phyloP scores from a whole-genome alignment of 2,888 invertebrate species.

The Trachelus stipa region DNA sequence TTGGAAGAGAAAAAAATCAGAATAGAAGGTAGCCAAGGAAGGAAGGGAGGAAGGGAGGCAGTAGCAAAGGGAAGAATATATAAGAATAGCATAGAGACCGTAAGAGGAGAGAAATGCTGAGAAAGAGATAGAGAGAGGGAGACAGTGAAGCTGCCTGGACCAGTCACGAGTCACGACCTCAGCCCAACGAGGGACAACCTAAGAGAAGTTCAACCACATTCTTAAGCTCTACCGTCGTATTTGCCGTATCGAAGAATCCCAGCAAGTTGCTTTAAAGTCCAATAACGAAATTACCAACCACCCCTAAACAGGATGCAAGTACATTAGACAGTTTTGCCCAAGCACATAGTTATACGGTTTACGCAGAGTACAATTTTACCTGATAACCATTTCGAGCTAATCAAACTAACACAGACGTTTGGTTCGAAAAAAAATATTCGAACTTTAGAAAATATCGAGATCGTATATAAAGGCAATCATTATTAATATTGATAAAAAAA shows the following conservation, averaged over 20 bases:
- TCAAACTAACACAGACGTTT: not conserved
- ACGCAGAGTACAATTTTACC: too few relatives aligned
- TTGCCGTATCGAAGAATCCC: conserved; percentile 4
- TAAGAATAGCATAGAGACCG: not conserved
- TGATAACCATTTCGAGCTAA: not conserved
- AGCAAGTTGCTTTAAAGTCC: not conserved
- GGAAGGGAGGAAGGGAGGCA: not conserved
- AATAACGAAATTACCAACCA: not conserved
- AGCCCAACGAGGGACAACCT: conserved; percentile 19
- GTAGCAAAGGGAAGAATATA: conserved; percentile 14
- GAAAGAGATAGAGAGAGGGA: not conserved
- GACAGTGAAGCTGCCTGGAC: conserved; percentile 10
- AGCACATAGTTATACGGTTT: not conserved
- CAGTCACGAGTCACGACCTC: conserved; percentile 26
- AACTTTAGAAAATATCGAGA: too few relatives aligned
- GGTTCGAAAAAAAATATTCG: too few relatives aligned
- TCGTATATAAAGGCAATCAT: too few relatives aligned
- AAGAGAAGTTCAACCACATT: conserved; percentile 34
- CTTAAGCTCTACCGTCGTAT: conserved; percentile 25
- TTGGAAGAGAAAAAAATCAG: not conserved
- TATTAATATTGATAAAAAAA: too few relatives aligned
- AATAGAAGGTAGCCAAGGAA: not conserved
- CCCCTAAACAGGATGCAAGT: not conserved
- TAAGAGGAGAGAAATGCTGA: not conserved
- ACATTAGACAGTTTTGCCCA: not conserved